Evolutionary conservation across 1,140 invertebrate species (phyloP), one percentile per base, ranked within the genome.

Genomic region (Apis cerana): DNA sequence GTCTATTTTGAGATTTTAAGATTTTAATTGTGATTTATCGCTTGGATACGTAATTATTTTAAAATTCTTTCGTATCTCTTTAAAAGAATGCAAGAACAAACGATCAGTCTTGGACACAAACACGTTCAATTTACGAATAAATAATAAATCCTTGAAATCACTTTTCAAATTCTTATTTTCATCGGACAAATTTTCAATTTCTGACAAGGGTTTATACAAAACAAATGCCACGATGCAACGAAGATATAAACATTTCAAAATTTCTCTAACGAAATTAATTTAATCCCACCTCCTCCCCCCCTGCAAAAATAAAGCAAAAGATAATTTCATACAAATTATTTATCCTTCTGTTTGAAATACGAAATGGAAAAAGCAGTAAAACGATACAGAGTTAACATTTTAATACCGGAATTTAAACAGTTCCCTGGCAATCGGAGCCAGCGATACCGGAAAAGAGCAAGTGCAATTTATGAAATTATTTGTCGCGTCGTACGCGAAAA

Each of bases 401-500:
- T n/a, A 58, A 58, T 50, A 15, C 15, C n/a, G n/a, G 50, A 78
- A 50, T 78, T 68, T 48, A 48, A 68, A 69, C 75, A 48, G 27
- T 68, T n/a, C 19, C 62, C 23, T 23, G 8, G 23, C 62, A 15
- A 33, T 33, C 21, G 23, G n/a, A 1, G 1, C n/a, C 19, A 19
- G 43, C 27, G 50, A 27, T 43, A 67, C 23, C 19, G n/a, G 21
- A 56, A 67, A 67, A 65, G 13, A 23, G 19, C 48, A 13, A 43
- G 15, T 1, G n/a, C 59, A 43, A 54, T 74, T 21, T 52, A 72
- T 54, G 48, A 54, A 50, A 74, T 80, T 80, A 54, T 64, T 80
- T 74, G 69, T 71, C 23, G 21, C 10, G 19, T 21, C 23, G 48
- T 62, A 23, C 21, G 19, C 50, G 23, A 43, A 52, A 43, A 62